Evolutionary conservation across 2,797 vertebrate species (phyloP).

Genomic region (Peromyscus eremicus): DNA sequence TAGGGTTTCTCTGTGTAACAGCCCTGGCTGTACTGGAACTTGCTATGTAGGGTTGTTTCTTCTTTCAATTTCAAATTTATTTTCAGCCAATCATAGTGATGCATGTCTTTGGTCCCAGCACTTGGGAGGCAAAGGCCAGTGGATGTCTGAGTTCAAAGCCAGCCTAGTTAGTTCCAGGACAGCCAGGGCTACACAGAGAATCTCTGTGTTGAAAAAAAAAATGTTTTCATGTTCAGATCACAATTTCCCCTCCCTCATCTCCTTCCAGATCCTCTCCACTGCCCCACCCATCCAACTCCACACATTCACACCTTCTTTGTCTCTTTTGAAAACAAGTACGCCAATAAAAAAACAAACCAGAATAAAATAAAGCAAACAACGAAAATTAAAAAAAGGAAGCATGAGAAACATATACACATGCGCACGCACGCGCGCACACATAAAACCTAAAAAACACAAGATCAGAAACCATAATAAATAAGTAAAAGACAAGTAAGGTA

Average conservation of each 20-base stretch:
- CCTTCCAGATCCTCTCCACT: background rate
- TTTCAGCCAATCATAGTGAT: too few species aligned
- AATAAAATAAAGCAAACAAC: background rate
- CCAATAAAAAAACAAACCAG: background rate
- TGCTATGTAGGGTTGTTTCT: too few species aligned
- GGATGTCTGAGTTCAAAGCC: too few species aligned
- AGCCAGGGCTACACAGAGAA: too few species aligned
- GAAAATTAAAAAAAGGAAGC: too few species aligned
- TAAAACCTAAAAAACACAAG: background rate
- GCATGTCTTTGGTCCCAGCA: background rate
- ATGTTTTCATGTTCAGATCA: too few species aligned
- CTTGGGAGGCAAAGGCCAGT: background rate
- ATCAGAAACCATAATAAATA: background rate
- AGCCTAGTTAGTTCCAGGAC: too few species aligned
- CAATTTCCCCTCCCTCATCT: too few species aligned
- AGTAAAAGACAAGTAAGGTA: background rate
- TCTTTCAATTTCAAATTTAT: too few species aligned
- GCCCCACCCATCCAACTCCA: background rate
- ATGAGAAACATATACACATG: background rate
- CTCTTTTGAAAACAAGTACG: background rate
- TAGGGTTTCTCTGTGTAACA: too few species aligned
- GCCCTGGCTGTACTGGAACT: too few species aligned
- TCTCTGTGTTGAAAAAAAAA: too few species aligned
- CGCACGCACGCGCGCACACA: background rate
- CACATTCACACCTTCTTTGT: background rate